These are phyloP conservation scores for Diaprepes abbreviatus DNA, from an alignment of 2,888 invertebrate species.

Conservation along the genomic window DNA sequence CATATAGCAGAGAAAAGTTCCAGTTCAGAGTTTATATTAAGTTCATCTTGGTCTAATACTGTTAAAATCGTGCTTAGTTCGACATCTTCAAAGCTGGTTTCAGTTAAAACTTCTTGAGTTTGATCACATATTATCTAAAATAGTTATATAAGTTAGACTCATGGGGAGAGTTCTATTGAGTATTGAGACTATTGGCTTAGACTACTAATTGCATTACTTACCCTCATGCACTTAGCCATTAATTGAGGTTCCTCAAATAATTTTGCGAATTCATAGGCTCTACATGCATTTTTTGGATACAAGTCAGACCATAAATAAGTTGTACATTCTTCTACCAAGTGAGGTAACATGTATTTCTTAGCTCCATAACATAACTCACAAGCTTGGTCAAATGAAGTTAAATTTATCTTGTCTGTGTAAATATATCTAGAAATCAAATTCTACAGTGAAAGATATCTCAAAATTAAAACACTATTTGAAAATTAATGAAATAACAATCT, in stretches of 20 bases:
- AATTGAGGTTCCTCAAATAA: constrained; percentile 86
- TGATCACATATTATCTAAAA: constrained; percentile 81
- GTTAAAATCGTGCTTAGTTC: constrained; percentile 82
- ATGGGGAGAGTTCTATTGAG: too few relatives aligned
- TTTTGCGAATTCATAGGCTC: constrained; percentile 89
- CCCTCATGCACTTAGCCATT: constrained; percentile 86
- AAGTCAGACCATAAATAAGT: constrained; percentile 87
- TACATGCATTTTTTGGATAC: constrained; percentile 84
- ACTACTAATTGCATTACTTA: too few relatives aligned
- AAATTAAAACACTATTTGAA: too few relatives aligned
- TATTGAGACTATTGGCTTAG: too few relatives aligned
- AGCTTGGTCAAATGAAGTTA: constrained; percentile 87
- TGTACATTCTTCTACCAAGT: constrained; percentile 86
- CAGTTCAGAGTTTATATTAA: constrained; percentile 82
- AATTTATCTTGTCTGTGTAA: constrained; percentile 85
- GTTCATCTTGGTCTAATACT: constrained; percentile 80
- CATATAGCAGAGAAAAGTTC: constrained; percentile 82
- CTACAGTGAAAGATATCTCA: too few relatives aligned
- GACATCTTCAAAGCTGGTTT: constrained; percentile 83
- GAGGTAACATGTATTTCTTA: constrained; percentile 89
- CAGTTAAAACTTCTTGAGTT: constrained; percentile 81
- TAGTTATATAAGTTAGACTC: too few relatives aligned
- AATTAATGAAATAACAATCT: too few relatives aligned
- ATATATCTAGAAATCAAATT: constrained; percentile 75
- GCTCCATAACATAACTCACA: constrained; percentile 90